Evolutionary conservation across 2,797 vertebrate species (phyloP).

Genomic region (Picus viridis): DNA sequence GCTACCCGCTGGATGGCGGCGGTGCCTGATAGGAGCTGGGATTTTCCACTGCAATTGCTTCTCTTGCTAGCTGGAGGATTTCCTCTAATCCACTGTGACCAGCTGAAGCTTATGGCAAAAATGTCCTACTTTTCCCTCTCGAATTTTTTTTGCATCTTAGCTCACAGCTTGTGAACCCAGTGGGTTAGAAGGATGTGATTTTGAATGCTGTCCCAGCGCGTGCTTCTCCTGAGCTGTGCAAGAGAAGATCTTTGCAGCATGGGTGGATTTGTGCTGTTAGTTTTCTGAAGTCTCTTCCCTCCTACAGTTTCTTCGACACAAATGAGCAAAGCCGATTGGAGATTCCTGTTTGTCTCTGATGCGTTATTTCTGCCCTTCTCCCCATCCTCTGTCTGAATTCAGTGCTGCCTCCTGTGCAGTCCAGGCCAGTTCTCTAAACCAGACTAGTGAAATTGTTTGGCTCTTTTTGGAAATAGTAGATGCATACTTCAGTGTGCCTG

Average conservation of each 20-base stretch:
- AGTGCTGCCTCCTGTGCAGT: neutral
- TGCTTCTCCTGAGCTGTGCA: neutral
- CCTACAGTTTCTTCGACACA: neutral
- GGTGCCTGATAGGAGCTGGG: neutral
- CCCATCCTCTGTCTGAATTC: neutral
- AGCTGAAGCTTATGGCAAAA: neutral
- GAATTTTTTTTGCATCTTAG: neutral
- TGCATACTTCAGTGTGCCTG: neutral
- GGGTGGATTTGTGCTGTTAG: neutral
- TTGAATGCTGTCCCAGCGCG: neutral
- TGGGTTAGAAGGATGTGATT: neutral
- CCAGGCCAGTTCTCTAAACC: conserved; percentile 25
- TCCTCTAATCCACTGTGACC: neutral
- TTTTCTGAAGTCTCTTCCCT: neutral
- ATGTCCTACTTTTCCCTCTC: neutral
- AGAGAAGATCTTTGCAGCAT: neutral
- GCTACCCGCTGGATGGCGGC: neutral
- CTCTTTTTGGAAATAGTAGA: neutral
- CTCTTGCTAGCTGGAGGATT: conserved; percentile 14
- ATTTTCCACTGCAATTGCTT: neutral
- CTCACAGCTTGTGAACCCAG: neutral
- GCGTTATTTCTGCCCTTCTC: neutral
- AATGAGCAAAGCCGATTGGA: neutral
- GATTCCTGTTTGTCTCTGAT: neutral
- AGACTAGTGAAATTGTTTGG: neutral